phyloP scores from a whole-genome alignment of 1,140 invertebrate genomes.

The Druon quercuslanigerum region DNA sequence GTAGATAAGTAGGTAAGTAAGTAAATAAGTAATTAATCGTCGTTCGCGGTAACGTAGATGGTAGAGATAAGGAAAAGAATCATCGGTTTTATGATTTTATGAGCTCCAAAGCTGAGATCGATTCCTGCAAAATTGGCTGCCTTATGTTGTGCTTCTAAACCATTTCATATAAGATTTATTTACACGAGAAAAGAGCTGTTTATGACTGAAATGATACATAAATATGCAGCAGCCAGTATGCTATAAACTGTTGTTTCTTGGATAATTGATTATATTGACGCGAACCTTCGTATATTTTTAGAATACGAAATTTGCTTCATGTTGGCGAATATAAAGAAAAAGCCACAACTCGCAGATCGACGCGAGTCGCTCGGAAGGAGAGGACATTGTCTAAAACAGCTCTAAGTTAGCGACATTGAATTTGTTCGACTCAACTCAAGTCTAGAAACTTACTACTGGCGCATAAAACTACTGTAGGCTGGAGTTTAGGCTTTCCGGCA shows the following conservation, averaged over 20 bases:
- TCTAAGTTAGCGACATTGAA: constrained; percentile 59
- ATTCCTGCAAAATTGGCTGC: constrained; percentile 52
- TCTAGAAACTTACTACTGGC: constrained; percentile 66
- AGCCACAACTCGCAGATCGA: background rate
- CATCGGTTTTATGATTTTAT: constrained; percentile 32
- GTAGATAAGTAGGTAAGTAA: constrained; percentile 6
- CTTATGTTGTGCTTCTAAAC: constrained; percentile 54
- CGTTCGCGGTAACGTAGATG: constrained; percentile 38
- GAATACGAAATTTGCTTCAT: too few relatives aligned
- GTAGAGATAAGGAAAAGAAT: constrained; percentile 20
- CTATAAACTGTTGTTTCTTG: background rate
- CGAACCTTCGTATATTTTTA: constrained; percentile 11
- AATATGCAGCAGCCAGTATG: background rate
- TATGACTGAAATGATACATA: constrained; percentile 52
- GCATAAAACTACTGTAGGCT: constrained; percentile 73
- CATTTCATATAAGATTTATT: constrained; percentile 65
- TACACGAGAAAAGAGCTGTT: constrained; percentile 69
- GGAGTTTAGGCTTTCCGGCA: constrained; percentile 78
- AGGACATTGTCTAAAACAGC: constrained; percentile 64
- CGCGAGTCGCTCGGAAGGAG: constrained; percentile 16
- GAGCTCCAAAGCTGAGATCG: constrained; percentile 25
- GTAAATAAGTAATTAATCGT: constrained; percentile 46
- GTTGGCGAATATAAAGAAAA: too few relatives aligned
- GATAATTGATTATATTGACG: background rate
- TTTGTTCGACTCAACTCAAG: constrained; percentile 61